Conservation (phyloP, 2,113 vertebrate species). For the Brachypteracias leptosomus region DNA sequence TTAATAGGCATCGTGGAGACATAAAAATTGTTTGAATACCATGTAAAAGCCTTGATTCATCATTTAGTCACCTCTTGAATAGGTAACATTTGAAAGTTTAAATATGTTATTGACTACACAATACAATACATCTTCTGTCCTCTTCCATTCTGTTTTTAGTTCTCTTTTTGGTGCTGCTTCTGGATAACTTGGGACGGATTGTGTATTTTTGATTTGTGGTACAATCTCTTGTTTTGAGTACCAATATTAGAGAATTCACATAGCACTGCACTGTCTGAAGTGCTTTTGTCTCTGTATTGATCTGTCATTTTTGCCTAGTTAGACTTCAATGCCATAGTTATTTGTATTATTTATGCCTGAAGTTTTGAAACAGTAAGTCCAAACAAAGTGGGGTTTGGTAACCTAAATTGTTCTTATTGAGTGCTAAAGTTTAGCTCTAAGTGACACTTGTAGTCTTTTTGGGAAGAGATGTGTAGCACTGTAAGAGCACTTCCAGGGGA, state of each 20-base stretch:
- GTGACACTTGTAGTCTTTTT: background rate
- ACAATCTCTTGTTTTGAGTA: background rate
- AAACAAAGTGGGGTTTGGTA: background rate
- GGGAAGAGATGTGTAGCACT: background rate
- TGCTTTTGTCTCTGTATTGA: background rate
- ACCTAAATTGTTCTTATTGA: background rate
- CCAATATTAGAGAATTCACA: background rate
- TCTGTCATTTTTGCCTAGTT: background rate
- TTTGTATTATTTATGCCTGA: background rate
- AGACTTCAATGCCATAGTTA: background rate
- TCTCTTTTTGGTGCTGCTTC: background rate
- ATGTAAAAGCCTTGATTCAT: background rate
- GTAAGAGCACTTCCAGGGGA: background rate
- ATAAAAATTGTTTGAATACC: background rate
- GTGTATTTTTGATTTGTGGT: background rate
- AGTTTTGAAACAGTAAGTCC: background rate
- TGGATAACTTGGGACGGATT: background rate
- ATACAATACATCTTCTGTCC: background rate
- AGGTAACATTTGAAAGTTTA: background rate
- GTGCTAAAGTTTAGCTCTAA: background rate
- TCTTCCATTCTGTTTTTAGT: background rate
- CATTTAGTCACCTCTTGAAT: background rate
- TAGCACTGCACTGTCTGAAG: background rate
- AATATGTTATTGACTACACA: background rate
- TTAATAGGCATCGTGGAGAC: background rate